Evolutionary conservation across 1,140 invertebrate species (phyloP), one percentile per base, ranked within the genome.

Genomic region (Aphidius ervi): DNA sequence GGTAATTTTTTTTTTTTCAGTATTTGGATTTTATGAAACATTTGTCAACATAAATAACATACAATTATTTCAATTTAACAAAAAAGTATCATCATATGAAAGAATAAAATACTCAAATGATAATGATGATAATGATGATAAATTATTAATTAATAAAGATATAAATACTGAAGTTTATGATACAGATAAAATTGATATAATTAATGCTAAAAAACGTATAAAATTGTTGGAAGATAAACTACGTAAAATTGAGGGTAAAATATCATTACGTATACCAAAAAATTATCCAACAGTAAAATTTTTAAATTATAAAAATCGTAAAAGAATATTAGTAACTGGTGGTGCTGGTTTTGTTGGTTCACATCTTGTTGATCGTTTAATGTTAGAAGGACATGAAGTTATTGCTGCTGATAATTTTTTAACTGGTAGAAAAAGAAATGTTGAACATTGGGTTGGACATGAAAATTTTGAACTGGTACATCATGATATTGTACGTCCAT

Each of bases 331-430:
- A 74, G 91, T 94, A 3, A 98, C 97, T 9, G 98, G 98, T 50
- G 98, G 98, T 20, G 96, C 97, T 42, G 98, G 98, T 10, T 99
- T 99, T 83, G 97, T 99, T 42, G 98, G 98, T 0, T 98, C 96
- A 4, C 97, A 99, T 81, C 82, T 99, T 40, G 94, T 98, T 0
- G 97, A 99, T 76, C 82, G 87, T 64, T 81, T 99, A 41, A 98
- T 99, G 96, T 81, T 91, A 58, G 89, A 93, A 69, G 97, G 98
- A 1, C 97, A 99, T 82, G 96, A 99, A 82, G 93, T 99, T 0
- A 98, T 95, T 70, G 97, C 98, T 5, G 93, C 92, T 5, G 97
- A 99, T 76, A 99, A 99, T 78, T 99, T 98, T 78, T 99, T 98
- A 77, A 99, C 97, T 9, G 97, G 97, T 3, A 83, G 95, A 47